These are phyloP conservation scores for Andrena minutula DNA, from an alignment of 2,888 invertebrate species.

Conservation along the genomic window DNA sequence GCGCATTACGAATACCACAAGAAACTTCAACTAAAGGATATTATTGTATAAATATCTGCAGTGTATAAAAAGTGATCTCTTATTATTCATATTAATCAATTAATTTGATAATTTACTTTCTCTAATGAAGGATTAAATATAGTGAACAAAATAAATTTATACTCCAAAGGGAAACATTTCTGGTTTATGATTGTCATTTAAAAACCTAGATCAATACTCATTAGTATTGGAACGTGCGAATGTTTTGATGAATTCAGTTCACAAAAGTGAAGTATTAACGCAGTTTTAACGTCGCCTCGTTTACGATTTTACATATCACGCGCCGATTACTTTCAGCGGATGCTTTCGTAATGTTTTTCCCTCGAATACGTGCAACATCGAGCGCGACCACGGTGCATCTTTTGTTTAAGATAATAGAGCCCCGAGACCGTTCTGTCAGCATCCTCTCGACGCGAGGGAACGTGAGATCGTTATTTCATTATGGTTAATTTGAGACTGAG, in stretches of 20 bases:
- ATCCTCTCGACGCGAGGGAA: slow-evolving; percentile 74
- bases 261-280: too few relatives aligned
- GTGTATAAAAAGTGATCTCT: too few relatives aligned
- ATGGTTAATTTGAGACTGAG: slow-evolving; percentile 81
- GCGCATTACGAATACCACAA: too few relatives aligned
- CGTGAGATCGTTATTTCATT: slow-evolving; percentile 82
- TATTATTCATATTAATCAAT: too few relatives aligned
- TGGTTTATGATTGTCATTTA: background rate
- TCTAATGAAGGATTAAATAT: background rate
- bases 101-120: background rate
- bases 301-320: background rate
- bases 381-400: slow-evolving; percentile 47
- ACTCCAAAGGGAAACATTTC: background rate
- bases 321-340: background rate
- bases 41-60: too few relatives aligned
- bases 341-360: background rate
- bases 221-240: too few relatives aligned
- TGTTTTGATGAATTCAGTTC: too few relatives aligned
- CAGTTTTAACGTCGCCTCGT: too few relatives aligned
- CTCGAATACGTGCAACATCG: slow-evolving; percentile 43
- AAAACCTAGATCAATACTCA: background rate
- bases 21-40: too few relatives aligned
- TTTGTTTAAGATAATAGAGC: slow-evolving; percentile 67
- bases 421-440: slow-evolving; percentile 75
- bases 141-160: background rate